Base-by-base conservation (phyloP, 2,113 vertebrate genomes). In the Tetrax tetrax region DNA sequence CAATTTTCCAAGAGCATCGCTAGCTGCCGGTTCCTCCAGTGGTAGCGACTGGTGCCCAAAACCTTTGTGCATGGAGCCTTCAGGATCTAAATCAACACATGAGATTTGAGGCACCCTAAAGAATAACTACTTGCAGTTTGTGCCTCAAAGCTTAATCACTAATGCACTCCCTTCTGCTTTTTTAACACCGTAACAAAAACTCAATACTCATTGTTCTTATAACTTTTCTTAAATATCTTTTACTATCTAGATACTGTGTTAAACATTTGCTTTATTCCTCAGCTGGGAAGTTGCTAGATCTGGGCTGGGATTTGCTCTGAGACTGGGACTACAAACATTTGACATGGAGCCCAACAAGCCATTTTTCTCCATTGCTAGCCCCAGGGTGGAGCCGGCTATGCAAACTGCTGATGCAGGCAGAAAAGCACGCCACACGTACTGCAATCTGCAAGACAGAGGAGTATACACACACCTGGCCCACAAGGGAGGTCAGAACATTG, bases 21-120 rank as follows among this genome's bases (percentile, higher is more conserved):
- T 69, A 95, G 68, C 65, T 91, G 57, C 31, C 66, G 91, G 3
- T 37, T 38, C 41, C 61, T 91, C 74, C 89, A 87, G 35, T 38
- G 82, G 53, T 18, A 87, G 51, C 3, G 3, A 77, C 29, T 7
- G 3, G 65, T 68, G 50, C 35, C 33, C 65, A 82, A 74, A 86
- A 84, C 22, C 28, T 89, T 61, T 65, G 23, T 66, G 28, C 7
- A 9, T 1, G 0, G 28, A 83, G 29, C 63, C 68, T 71, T 64
- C 47, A 60, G 33, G 35, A 60, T 68, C 33, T 87, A 78, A 89
- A 92, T 71, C 48, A 81, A 64, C 24, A 64, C 19, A 50, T 6
- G 51, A 68, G 37, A 56, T 12, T 12, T 68, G 56, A 80, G 27
- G 24, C 48, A 91, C 20, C 29, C 53, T 84, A 84, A 79, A 92